Evolutionary conservation across 2,113 vertebrate species (phyloP).

Genomic region (Urocynchramus pylzowi): DNA sequence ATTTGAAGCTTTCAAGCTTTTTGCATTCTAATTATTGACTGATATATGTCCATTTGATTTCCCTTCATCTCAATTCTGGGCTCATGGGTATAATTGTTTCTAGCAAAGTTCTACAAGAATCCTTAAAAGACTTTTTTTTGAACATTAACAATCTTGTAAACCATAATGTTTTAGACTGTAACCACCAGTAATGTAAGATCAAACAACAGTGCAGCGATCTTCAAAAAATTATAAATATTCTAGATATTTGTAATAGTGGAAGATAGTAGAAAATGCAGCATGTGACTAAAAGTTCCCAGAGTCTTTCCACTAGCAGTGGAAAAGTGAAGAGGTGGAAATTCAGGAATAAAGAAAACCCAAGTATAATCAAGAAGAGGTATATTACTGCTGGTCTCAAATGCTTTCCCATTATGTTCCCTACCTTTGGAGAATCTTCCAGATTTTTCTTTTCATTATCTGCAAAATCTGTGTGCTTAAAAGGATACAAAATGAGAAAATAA

Average conservation of each 20-base stretch:
- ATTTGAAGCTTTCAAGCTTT: neutral
- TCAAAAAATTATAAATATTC: neutral
- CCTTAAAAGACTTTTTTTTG: neutral
- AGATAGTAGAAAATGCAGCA: neutral
- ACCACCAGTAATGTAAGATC: neutral
- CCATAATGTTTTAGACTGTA: neutral
- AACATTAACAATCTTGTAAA: neutral
- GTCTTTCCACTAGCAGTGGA: neutral
- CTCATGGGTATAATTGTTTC: neutral
- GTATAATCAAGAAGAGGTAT: neutral
- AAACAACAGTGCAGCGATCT: neutral
- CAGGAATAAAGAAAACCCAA: neutral
- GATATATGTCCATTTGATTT: neutral
- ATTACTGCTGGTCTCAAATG: neutral
- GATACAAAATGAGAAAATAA: neutral
- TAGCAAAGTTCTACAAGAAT: neutral
- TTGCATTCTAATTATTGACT: neutral
- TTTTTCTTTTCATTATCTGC: constrained; percentile 9
- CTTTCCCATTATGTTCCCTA: neutral
- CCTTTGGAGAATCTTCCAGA: neutral
- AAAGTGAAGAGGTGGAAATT: neutral
- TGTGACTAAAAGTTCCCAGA: neutral
- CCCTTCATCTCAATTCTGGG: neutral
- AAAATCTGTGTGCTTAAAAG: constrained; percentile 15
- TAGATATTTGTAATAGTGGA: neutral